These are phyloP conservation scores for Myotis planiceps DNA, from an alignment of 2,797 vertebrate genomes.

Conservation along the genomic window DNA sequence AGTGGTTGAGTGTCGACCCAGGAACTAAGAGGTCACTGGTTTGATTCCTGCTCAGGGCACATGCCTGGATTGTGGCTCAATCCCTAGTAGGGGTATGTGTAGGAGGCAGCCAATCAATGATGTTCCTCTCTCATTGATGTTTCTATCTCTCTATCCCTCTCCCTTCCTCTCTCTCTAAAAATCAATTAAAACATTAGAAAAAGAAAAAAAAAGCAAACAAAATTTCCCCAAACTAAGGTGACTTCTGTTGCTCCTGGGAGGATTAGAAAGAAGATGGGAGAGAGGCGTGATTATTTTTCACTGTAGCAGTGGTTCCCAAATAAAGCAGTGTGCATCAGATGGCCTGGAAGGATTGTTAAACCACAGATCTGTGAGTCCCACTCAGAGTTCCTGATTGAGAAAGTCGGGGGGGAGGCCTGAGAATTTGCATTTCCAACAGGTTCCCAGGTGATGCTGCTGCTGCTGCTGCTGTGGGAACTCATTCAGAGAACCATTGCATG, in stretches of 20 bases:
- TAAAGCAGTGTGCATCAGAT: neutral
- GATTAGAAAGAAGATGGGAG: neutral
- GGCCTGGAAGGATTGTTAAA: neutral
- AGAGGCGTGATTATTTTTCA: neutral
- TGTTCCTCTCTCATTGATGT: no score
- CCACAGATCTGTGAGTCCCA: neutral
- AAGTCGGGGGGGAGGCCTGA: neutral
- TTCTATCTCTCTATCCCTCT: no score
- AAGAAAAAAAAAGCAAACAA: neutral
- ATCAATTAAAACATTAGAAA: no score
- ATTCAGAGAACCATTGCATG: neutral
- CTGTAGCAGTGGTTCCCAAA: neutral
- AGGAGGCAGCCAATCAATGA: no score
- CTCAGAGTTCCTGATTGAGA: neutral
- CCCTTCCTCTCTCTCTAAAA: no score
- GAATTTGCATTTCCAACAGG: neutral
- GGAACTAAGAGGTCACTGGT: no score
- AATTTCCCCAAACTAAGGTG: neutral
- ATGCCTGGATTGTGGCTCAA: no score
- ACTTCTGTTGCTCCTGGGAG: neutral
- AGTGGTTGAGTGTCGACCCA: no score
- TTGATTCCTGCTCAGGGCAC: no score
- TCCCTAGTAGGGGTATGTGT: no score
- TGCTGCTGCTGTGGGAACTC: neutral
- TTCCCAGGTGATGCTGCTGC: neutral